Base-by-base conservation (phyloP, 2,797 vertebrate species). In the Cossypha heuglini region DNA sequence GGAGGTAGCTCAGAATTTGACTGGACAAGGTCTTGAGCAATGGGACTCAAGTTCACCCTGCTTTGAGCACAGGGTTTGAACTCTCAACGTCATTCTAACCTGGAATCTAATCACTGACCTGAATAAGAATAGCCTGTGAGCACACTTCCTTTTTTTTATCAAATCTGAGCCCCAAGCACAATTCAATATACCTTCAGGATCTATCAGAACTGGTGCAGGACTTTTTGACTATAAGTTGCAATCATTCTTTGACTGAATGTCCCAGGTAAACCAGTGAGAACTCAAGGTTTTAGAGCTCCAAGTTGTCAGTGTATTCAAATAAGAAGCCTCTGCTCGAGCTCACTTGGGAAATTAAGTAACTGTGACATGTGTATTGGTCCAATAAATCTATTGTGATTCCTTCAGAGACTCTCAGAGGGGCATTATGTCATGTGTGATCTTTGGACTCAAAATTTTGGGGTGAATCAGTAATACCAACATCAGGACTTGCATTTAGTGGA, bases 261-360 rank as follows among this genome's bases (percentile, higher is more conserved):
- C 75, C 57, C 1, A 12, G 61, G 72, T 86, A 90, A 86, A 89
- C 77, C 37, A 69, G 78, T 86, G 42, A 63, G 35, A 63, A 72
- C 35, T 87, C 58, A 52, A 80, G 84, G 57, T 91, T 93, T 94
- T 86, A 58, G 49, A 86, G 62, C 54, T 90, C n/a, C 21, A 69
- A 55, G 55, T 64, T 78, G 68, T 89, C 78, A 61, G 42, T 67
- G 58, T 76, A 82, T 19, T 94, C 80, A 94, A 91, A 86, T 89
- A 93, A 80, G 86, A 88, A 51, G 28, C 43, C 46, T 91, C 29
- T 91, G 62, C 61, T 90, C 6, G 1, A 81, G 46, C 61, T 94
- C 92, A 62, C 78, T 58, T 77, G 94, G 92, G 94, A 96, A 92
- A 91, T 95, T 78, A 92, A 93, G 69, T 86, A 83, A 78, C 68